Evolutionary conservation across 2,113 vertebrate species (phyloP).

Genomic region (Thamnophis sirtalis): DNA sequence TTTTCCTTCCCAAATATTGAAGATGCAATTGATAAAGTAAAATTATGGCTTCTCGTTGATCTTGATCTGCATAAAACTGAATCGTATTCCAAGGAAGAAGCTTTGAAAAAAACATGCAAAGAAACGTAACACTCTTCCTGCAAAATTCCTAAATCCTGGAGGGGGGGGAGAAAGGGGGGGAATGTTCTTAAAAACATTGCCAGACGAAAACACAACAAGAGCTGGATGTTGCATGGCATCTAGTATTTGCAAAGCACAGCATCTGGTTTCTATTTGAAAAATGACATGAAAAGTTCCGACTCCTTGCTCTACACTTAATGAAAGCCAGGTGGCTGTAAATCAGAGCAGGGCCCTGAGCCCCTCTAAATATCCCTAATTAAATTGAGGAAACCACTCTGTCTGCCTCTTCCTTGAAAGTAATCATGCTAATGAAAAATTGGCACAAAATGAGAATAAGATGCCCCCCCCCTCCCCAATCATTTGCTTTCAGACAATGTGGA

Average conservation of each 20-base stretch:
- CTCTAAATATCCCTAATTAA: constrained; percentile 45
- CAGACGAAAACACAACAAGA: constrained; percentile 38
- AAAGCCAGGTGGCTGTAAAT: constrained; percentile 49
- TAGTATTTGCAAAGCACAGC: constrained; percentile 18
- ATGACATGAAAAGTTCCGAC: constrained; percentile 43
- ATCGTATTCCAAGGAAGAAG: background rate
- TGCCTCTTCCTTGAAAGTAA: constrained; percentile 23
- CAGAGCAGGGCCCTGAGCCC: constrained; percentile 24
- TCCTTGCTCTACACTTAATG: constrained; percentile 49
- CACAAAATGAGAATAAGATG: constrained; percentile 12
- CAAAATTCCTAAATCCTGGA: background rate
- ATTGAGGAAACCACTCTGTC: constrained; percentile 4
- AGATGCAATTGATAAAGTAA: background rate
- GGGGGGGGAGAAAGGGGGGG: background rate
- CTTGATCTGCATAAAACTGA: background rate
- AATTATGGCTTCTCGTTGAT: background rate
- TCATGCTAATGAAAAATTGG: constrained; percentile 26
- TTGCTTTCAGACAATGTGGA: background rate
- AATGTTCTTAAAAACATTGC: constrained; percentile 4
- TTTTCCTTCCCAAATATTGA: background rate
- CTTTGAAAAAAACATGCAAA: constrained; percentile 12
- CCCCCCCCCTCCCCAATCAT: background rate
- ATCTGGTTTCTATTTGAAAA: constrained; percentile 55
- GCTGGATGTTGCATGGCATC: constrained; percentile 23
- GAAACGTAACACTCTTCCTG: constrained; percentile 16